phyloP scores from a whole-genome alignment of 2,113 vertebrate genomes.

The Cryptoleucopteryx plumbea region DNA sequence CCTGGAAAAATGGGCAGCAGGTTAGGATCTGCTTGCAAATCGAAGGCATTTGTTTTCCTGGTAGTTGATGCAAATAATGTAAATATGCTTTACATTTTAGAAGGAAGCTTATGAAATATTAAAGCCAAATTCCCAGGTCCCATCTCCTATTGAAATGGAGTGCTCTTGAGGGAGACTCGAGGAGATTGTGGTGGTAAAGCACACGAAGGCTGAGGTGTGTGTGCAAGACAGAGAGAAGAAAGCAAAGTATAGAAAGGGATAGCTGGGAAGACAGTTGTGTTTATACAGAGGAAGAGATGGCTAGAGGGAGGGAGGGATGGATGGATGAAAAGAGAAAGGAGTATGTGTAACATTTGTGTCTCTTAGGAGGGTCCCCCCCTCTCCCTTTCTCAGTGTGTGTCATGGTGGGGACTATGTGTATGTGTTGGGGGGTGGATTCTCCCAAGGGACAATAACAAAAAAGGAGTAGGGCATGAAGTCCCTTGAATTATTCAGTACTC shows the following conservation, averaged over 20 bases:
- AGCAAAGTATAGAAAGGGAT: not conserved
- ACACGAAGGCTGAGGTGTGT: not conserved
- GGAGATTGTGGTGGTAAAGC: not conserved
- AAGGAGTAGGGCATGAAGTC: not conserved
- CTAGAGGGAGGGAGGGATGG: not conserved
- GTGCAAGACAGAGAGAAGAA: not conserved
- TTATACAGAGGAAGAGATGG: not conserved
- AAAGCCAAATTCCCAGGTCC: slow-evolving; percentile 38
- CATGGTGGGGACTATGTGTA: too few species aligned
- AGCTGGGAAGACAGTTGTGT: not conserved
- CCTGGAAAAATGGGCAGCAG: slow-evolving; percentile 46
- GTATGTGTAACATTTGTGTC: not conserved
- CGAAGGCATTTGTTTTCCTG: slow-evolving; percentile 15
- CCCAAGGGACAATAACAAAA: not conserved
- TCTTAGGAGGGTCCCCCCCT: not conserved
- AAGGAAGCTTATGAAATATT: slow-evolving; percentile 58
- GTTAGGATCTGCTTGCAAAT: slow-evolving; percentile 40
- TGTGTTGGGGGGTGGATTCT: not conserved
- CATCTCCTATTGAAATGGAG: slow-evolving; percentile 31
- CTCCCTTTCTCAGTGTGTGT: not conserved
- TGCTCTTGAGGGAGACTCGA: not conserved
- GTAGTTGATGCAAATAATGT: slow-evolving; percentile 14
- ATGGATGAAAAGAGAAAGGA: not conserved
- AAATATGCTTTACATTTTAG: slow-evolving; percentile 41
- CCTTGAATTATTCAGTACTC: slow-evolving; percentile 25